A percentile compares a stretch with the other conserved stretches of the same genome.
Conservation (phyloP, 2,113 vertebrate species). For the Malurus alboscapulatus region DNA sequence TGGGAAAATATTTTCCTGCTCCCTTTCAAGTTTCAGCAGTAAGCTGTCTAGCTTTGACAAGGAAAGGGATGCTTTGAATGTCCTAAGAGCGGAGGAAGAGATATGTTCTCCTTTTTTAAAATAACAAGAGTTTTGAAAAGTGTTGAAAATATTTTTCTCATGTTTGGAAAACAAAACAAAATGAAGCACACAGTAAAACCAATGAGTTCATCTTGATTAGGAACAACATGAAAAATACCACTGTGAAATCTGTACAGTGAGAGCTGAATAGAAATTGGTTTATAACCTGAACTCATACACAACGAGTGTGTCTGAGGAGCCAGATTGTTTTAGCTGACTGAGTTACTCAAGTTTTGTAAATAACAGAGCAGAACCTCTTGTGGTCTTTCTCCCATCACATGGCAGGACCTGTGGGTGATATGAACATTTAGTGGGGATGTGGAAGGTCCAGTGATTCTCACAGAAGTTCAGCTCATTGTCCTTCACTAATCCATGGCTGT, state of each 20-base stretch:
- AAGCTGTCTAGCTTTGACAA: neutral
- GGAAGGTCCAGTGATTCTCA: neutral
- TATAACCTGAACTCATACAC: neutral
- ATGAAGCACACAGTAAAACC: neutral
- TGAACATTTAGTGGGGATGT: neutral
- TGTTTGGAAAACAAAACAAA: neutral
- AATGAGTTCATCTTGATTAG: neutral
- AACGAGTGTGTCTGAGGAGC: neutral
- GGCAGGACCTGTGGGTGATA: neutral
- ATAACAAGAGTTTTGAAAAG: neutral
- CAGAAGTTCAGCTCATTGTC: neutral
- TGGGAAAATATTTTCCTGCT: neutral
- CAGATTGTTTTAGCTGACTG: neutral
- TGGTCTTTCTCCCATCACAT: neutral
- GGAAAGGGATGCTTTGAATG: neutral
- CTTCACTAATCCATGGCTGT: slow-evolving; percentile 2
- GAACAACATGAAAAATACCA: neutral
- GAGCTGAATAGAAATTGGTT: slow-evolving; percentile 22
- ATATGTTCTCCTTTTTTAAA: neutral
- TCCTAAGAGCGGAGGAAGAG: neutral
- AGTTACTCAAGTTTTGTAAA: slow-evolving; percentile 23
- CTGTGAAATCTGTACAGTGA: neutral
- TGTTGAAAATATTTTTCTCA: neutral
- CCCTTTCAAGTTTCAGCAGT: slow-evolving; percentile 22
- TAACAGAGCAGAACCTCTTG: neutral